A percentile compares a stretch with the other conserved stretches of the same genome.
These are phyloP conservation scores for Meleagris gallopavo DNA, from an alignment of 2,113 vertebrate species.

Conservation along the genomic window DNA sequence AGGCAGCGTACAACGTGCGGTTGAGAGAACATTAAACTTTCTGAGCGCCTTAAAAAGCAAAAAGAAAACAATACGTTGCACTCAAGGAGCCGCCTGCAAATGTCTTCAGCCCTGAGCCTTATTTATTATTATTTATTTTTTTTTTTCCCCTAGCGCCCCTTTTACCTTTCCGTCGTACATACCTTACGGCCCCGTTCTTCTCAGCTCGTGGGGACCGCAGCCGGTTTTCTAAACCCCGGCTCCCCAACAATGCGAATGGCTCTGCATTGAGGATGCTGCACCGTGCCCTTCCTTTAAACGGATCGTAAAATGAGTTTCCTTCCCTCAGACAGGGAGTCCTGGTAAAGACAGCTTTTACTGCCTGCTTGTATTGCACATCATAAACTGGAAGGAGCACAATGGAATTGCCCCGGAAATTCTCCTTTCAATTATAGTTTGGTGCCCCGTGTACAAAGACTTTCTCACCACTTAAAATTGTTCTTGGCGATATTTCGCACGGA, in stretches of 20 bases:
- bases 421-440: slow-evolving; percentile 82
- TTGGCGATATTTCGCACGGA: slow-evolving; percentile 61
- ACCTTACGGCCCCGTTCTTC: background rate
- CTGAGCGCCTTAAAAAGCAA: background rate
- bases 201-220: background rate
- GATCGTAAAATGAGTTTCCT: slow-evolving; percentile 80
- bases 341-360: slow-evolving; percentile 81
- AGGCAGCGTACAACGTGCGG: too few relatives aligned
- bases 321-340: slow-evolving; percentile 65
- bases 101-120: background rate
- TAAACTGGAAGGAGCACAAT: slow-evolving; percentile 85
- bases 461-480: slow-evolving; percentile 73
- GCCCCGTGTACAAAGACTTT: slow-evolving; percentile 80
- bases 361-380: slow-evolving; percentile 85
- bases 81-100: background rate
- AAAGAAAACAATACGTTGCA: background rate
- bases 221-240: slow-evolving; percentile 28
- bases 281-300: slow-evolving; percentile 72
- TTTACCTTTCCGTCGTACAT: background rate
- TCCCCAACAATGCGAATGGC: slow-evolving; percentile 56
- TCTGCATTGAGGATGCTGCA: slow-evolving; percentile 62
- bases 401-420: slow-evolving; percentile 86
- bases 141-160: background rate
- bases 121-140: background rate
- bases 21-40: background rate